Conservation (phyloP, 2,113 vertebrate genomes). For the Corythornis vintsioides region DNA sequence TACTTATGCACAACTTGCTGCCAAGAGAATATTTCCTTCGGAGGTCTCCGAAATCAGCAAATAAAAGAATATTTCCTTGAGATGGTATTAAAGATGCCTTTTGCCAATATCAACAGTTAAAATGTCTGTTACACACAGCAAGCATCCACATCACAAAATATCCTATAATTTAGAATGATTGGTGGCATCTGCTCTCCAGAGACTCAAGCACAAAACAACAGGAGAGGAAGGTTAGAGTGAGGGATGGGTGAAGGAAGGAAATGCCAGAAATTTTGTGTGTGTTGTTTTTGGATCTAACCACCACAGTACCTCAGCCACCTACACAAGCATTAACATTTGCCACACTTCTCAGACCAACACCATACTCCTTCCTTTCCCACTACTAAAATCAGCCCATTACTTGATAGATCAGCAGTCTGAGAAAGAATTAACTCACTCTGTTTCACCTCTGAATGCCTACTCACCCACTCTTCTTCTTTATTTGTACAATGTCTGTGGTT, state of each 20-base stretch:
- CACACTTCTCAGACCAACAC: not conserved
- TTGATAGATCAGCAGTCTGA: not conserved
- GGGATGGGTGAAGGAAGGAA: not conserved
- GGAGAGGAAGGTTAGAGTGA: not conserved
- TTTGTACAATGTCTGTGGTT: not conserved
- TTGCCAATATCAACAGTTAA: not conserved
- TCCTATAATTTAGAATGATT: not conserved
- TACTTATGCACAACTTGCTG: not conserved
- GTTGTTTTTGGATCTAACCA: not conserved
- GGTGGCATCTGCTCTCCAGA: not conserved
- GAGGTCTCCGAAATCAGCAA: not conserved
- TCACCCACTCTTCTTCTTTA: not conserved
- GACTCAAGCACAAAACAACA: not conserved
- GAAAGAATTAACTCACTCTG: not conserved
- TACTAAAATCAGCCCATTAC: not conserved
- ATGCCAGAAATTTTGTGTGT: not conserved
- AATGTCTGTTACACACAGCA: not conserved
- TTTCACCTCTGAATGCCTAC: not conserved
- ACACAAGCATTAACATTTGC: not conserved
- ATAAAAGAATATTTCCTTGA: not conserved
- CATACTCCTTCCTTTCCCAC: not conserved
- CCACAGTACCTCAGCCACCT: not conserved
- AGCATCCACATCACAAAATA: not conserved
- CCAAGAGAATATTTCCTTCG: not conserved
- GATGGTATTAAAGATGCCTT: not conserved